phyloP scores from a whole-genome alignment of 2,113 vertebrate species.

The Ageneiosus marmoratus region DNA sequence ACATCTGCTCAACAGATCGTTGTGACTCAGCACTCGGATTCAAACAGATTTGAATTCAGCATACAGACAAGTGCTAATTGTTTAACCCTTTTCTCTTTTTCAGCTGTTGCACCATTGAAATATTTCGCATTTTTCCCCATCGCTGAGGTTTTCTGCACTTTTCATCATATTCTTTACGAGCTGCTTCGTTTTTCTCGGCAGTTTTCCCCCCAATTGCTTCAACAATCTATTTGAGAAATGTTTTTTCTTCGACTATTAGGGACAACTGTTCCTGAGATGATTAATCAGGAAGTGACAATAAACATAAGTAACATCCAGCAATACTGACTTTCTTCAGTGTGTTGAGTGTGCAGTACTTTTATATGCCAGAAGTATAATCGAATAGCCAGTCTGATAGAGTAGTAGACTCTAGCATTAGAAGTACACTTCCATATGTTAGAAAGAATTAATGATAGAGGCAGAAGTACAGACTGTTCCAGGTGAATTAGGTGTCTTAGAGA shows the following conservation, averaged over 20 bases:
- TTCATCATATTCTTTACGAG: neutral
- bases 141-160: neutral
- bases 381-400: neutral
- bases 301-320: neutral
- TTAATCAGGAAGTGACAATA: neutral
- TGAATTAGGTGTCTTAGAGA: neutral
- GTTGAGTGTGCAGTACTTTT: neutral
- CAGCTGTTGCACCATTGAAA: neutral
- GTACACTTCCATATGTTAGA: neutral
- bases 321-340: neutral
- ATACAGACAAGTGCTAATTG: neutral
- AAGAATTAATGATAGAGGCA: neutral
- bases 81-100: neutral
- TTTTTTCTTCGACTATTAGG: neutral
- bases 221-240: neutral
- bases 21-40: neutral
- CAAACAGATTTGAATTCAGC: neutral
- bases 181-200: no score
- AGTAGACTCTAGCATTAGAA: neutral
- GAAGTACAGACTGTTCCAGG: neutral
- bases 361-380: neutral
- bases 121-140: neutral
- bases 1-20: neutral
- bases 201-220: neutral
- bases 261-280: neutral